Evolutionary conservation across 2,888 invertebrate species (phyloP).

Genomic region (Callosobruchus maculatus): DNA sequence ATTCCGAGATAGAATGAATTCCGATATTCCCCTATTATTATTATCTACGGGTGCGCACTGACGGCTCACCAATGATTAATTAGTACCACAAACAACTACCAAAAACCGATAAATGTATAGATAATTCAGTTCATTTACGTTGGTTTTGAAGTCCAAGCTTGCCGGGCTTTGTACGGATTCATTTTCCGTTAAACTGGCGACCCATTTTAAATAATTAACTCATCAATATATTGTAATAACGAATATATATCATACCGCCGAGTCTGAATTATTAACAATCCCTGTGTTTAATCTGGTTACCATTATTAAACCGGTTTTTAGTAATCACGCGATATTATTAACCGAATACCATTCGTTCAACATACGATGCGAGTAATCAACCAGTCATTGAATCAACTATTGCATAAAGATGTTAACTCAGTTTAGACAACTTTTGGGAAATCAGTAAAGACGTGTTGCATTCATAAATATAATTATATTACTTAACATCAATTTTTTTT

Average conservation of each 20-base stretch:
- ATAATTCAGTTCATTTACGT: background rate
- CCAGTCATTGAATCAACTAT: too few relatives aligned
- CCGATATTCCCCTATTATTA: background rate
- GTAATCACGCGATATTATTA: background rate
- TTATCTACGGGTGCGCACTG: too few relatives aligned
- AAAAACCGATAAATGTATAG: background rate
- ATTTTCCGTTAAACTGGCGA: background rate
- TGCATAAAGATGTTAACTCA: too few relatives aligned
- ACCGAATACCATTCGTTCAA: too few relatives aligned
- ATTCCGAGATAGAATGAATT: background rate
- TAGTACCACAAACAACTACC: background rate
- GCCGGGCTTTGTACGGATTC: background rate
- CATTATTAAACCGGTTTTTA: background rate
- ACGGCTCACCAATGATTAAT: background rate
- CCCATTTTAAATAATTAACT: background rate
- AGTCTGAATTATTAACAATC: background rate
- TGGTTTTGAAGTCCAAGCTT: background rate
- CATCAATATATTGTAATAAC: background rate
- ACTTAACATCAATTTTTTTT: too few relatives aligned
- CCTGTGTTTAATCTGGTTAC: background rate
- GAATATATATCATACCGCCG: background rate
- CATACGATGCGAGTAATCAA: too few relatives aligned
- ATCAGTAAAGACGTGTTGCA: background rate
- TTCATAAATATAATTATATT: too few relatives aligned
- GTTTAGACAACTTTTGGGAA: background rate